Evolutionary conservation across 2,888 invertebrate genomes (phyloP).

Genomic region (Theodoxus fluviatilis): DNA sequence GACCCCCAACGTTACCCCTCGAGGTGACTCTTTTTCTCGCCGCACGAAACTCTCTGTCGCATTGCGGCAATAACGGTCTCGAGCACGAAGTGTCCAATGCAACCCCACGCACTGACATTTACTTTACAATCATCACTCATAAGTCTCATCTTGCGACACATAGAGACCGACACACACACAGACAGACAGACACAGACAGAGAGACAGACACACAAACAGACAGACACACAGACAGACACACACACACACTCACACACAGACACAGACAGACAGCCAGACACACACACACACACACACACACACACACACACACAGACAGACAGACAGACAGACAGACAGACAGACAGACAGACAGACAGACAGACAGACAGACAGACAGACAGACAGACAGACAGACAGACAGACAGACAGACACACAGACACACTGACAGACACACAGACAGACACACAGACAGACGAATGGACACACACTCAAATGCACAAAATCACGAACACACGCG

Average conservation of each 20-base stretch:
- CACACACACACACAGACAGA: conserved; percentile 21
- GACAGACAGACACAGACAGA: no score
- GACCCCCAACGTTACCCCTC: no score
- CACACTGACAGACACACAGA: conserved; percentile 19
- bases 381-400: background rate
- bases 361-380: conserved; percentile 15
- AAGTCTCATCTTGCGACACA: no score
- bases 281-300: conserved; percentile 10
- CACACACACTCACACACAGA: conserved; percentile 7
- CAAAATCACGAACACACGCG: background rate
- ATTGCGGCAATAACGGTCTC: no score
- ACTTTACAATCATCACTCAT: no score
- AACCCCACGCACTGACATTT: no score
- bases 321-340: conserved; percentile 13
- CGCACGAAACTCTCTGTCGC: no score
- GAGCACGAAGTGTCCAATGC: no score
- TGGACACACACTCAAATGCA: background rate
- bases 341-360: conserved; percentile 21
- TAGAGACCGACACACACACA: no score
- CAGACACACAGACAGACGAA: conserved; percentile 21
- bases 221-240: conserved; percentile 3
- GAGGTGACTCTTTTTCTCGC: no score
- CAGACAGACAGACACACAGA: conserved; percentile 15
- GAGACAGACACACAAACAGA: conserved; percentile 4
- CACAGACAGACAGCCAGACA: background rate